Percentiles rank a stretch among this genome's conserved stretches.
These are phyloP conservation scores for Ophioderma brevispina DNA, from an alignment of 35 echinoderm and acorn worm genomes.

Conservation along the genomic window DNA sequence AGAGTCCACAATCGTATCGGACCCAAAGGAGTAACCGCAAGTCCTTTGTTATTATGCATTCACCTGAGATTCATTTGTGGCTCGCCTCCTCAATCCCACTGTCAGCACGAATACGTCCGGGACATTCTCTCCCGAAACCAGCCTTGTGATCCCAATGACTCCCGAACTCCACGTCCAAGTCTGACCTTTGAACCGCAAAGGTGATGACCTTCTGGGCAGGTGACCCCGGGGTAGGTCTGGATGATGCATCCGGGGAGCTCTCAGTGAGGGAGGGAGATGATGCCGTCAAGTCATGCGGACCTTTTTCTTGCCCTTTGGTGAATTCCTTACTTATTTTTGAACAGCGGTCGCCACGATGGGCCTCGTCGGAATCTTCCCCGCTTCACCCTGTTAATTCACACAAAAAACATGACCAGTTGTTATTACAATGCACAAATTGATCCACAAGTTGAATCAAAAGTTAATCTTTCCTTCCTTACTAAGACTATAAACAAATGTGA, in stretches of 20 bases:
- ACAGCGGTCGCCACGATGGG: constrained; percentile 92
- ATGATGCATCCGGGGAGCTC: constrained; percentile 49
- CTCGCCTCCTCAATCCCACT: neutral
- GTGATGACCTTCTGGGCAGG: constrained; percentile 45
- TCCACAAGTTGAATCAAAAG: too few species aligned
- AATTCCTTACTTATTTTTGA: constrained; percentile 84
- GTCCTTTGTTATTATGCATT: neutral
- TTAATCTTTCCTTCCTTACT: too few species aligned
- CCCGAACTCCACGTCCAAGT: neutral
- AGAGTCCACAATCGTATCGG: too few species aligned
- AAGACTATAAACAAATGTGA: too few species aligned
- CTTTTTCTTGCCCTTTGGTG: constrained; percentile 55
- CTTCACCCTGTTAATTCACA: constrained; percentile 85
- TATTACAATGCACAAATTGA: too few species aligned
- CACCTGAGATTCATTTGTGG: constrained; percentile 36
- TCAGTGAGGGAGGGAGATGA: constrained; percentile 40
- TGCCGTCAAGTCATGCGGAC: neutral
- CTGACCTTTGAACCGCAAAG: constrained; percentile 52
- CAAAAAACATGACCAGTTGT: too few species aligned
- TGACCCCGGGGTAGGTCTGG: constrained; percentile 66
- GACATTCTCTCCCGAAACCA: constrained; percentile 53
- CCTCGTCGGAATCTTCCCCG: constrained; percentile 82
- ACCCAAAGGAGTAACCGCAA: too few species aligned
- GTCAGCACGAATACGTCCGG: constrained; percentile 90
- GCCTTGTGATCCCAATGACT: constrained; percentile 12